phyloP scores from a whole-genome alignment of 1,140 invertebrate species.

The Pachypsylla venusta region DNA sequence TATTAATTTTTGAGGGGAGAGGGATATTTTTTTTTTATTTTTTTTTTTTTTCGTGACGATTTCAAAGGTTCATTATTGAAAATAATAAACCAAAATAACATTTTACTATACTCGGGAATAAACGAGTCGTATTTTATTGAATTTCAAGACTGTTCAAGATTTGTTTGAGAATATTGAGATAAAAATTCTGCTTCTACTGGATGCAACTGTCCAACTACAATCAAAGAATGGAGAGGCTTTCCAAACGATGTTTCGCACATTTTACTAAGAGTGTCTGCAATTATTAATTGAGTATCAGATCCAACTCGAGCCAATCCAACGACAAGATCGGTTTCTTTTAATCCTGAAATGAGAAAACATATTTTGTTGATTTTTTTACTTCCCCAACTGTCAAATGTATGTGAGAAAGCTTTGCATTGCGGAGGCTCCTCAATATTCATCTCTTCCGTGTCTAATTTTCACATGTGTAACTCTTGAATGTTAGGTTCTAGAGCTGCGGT shows the following conservation, averaged over 20 bases:
- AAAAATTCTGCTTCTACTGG: constrained; percentile 85
- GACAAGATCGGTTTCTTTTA: constrained; percentile 42
- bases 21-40: no score
- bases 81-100: no score
- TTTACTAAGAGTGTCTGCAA: constrained; percentile 49
- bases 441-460: no score
- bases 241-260: constrained; percentile 72
- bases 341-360: constrained; percentile 37
- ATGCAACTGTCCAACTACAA: constrained; percentile 73
- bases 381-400: no score
- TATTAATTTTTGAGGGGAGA: no score
- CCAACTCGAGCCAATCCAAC: constrained; percentile 85
- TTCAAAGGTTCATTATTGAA: no score
- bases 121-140: neutral
- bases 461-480: no score
- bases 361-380: no score
- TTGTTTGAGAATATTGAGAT: constrained; percentile 36
- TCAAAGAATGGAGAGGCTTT: constrained; percentile 78
- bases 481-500: no score
- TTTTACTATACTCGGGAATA: neutral
- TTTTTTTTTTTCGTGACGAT: no score
- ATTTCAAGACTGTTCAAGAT: constrained; percentile 11
- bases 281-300: constrained; percentile 64
- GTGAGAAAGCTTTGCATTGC: no score
- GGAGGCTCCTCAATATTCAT: no score